Conservation (phyloP, 2,888 invertebrate species). For the Caenorhabditis sulstoni region DNA sequence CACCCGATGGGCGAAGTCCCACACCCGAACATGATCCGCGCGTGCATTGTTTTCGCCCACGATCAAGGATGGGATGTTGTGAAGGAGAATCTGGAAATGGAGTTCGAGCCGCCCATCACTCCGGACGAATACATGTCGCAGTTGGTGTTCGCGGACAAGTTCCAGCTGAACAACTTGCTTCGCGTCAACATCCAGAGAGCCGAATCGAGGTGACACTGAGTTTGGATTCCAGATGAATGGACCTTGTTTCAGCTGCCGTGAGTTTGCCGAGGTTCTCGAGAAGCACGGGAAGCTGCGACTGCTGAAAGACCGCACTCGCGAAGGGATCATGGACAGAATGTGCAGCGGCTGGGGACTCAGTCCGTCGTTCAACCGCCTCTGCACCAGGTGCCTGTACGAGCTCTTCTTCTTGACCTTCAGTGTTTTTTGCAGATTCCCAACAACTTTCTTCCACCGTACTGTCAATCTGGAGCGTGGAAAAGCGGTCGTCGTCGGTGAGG, state of each 20-base stretch:
- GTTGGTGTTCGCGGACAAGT: constrained; percentile 60
- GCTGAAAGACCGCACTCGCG: constrained; percentile 40
- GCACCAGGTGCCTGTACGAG: constrained; percentile 28
- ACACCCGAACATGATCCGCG: constrained; percentile 64
- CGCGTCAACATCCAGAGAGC: constrained; percentile 63
- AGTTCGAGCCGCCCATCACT: constrained; percentile 64
- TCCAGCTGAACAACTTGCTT: constrained; percentile 53
- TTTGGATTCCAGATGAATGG: not conserved
- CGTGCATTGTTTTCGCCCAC: constrained; percentile 68
- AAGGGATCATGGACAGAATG: constrained; percentile 60
- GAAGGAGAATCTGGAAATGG: constrained; percentile 64
- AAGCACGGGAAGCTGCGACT: constrained; percentile 38
- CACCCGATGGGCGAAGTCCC: constrained; percentile 61
- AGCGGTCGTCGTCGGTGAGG: constrained; percentile 49
- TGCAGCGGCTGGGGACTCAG: constrained; percentile 66
- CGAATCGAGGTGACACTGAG: constrained; percentile 51
- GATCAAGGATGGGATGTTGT: constrained; percentile 68
- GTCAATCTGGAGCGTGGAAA: constrained; percentile 54
- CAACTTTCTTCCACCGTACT: constrained; percentile 39
- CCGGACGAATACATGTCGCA: constrained; percentile 60
- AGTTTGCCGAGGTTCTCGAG: constrained; percentile 45
- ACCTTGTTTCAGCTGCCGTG: constrained; percentile 35
- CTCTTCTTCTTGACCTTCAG: not conserved
- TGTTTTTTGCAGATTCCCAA: constrained; percentile 35
- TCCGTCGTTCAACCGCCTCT: constrained; percentile 58